Base-by-base conservation (phyloP, 2,888 invertebrate species). In the Ischnura elegans region DNA sequence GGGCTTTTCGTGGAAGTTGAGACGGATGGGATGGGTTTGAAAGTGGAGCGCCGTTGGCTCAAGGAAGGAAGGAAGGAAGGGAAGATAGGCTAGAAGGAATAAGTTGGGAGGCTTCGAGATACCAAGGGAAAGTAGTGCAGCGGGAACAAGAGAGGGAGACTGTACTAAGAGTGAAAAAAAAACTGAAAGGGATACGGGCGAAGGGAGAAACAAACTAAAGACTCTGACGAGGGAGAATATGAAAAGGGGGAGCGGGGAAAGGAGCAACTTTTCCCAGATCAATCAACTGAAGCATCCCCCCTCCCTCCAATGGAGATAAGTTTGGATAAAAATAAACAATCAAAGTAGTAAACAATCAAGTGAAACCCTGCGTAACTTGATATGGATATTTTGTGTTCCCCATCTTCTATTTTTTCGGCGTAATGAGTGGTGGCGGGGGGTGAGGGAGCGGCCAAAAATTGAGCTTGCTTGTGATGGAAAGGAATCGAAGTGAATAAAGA, bases 281-380 rank as follows among this genome's bases (percentile, higher is more conserved):
- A 76, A 76, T 76, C 13, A 36, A 36, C 76, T 76, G 29, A 76
- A 76, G 36, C 76, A 76, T 76, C 13, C 76, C 76, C 10, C 36
- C 76, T 36, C 36, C 13, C 76, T 36, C 10, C 36, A 76, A 76
- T 36, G 36, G 76, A 76, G 76, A n/a, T n/a, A 36, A 76, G 76
- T 76, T 36, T 36, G 76, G 76, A 36, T n/a, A 76, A 76, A 29
- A 76, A 61, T 61, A 61, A 76, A 76, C 76, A 76, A 76, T 76
- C 76, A 76, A 36, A 36, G 29, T 10, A 76, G 36, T 36, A 76
- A 76, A 76, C 76, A 76, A 76, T 76, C 76, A 36, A 36, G 36
- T 76, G 76, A 76, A 76, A 10, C 76, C 29, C 36, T 36, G 6
- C 36, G 13, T 76, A 76, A 76, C 29, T 76, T 76, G 76, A 76